Evolutionary conservation across 2,113 vertebrate species (phyloP), one percentile per base, ranked within the genome.

Genomic region (Mugil cephalus): DNA sequence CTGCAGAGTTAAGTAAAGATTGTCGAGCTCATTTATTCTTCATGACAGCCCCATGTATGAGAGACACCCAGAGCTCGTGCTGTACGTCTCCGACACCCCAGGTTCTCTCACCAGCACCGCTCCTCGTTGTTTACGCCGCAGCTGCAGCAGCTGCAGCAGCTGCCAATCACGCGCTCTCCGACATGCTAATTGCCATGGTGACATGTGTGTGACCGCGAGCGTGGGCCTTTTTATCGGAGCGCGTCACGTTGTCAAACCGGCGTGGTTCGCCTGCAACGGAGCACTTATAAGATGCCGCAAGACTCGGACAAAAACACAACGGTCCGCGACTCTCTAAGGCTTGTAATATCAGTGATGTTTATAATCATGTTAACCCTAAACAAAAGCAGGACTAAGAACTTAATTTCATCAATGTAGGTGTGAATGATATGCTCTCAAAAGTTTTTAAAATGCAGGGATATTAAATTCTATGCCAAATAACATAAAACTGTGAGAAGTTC

Each of bases 111-210:
- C 18, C 59, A 47, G 60, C 62, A 1, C 36, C 2, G 1, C 67
- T 60, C 18, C 2, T n/a, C 53, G 56, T 62, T 75, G 62, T 73
- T 77, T 69, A 65, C 73, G 43, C 55, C 77, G 76, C 81, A 87
- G 82, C 73, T 89, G 82, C 80, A 82, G 63, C 88, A 85, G 84
- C 91, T 91, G 88, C 83, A 82, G 63, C 88, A 85, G 84, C 91
- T 91, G 88, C 83, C 88, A 76, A 45, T 89, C 87, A 82, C 10
- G 8, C 48, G 19, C 64, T 51, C 70, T 50, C 46, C 67, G 86
- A 83, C 77, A 83, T 9, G 64, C 71, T 87, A 86, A 91, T 88
- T 89, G 88, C 66, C 77, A 85, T 62, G 75, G 82, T 64, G 84
- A 88, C 68, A 74, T 66, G 71, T 70, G 71, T 89, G 81, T 69